These are phyloP conservation scores for Gymnoscopelus microlampas DNA, from an alignment of 2,797 vertebrate genomes.

Conservation along the genomic window DNA sequence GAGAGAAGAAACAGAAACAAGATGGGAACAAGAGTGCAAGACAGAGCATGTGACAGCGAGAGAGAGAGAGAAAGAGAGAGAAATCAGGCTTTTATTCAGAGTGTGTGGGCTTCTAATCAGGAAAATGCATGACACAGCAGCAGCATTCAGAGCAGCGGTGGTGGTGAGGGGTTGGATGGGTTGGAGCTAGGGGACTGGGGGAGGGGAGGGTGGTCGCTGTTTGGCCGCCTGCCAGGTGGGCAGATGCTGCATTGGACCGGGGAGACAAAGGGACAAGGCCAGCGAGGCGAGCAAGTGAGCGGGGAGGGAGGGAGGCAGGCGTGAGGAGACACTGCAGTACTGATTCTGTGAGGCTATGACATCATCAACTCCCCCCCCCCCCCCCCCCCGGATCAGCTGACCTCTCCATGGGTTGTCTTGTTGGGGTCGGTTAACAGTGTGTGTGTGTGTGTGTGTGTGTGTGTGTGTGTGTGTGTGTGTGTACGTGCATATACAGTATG, in stretches of 20 bases:
- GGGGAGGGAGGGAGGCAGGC: constrained; percentile 36
- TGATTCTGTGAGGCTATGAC: constrained; percentile 49
- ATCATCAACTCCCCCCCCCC: constrained; percentile 37
- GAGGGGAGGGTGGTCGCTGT: constrained; percentile 19
- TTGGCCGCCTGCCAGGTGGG: constrained; percentile 64
- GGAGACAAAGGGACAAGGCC: constrained; percentile 70
- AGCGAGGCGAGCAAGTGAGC: constrained; percentile 9
- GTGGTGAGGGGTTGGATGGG: not conserved
- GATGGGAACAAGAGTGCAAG: not conserved
- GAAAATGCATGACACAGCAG: constrained; percentile 74
- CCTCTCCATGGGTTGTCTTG: constrained; percentile 48
- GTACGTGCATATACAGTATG: not conserved
- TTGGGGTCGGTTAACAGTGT: constrained; percentile 11
- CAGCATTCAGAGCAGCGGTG: constrained; percentile 55
- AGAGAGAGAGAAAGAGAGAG: not conserved
- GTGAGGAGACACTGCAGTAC: constrained; percentile 61
- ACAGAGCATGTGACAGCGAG: not conserved
- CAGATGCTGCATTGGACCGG: constrained; percentile 67
- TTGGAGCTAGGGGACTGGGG: constrained; percentile 32
- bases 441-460: too few species aligned
- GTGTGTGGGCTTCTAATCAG: constrained; percentile 76
- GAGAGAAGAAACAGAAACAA: not conserved
- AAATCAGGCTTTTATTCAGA: constrained; percentile 56
- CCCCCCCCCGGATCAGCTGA: constrained; percentile 45
- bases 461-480: not conserved